Conservation (phyloP, 2,888 invertebrate genomes). For the Diadegma fenestrale region DNA sequence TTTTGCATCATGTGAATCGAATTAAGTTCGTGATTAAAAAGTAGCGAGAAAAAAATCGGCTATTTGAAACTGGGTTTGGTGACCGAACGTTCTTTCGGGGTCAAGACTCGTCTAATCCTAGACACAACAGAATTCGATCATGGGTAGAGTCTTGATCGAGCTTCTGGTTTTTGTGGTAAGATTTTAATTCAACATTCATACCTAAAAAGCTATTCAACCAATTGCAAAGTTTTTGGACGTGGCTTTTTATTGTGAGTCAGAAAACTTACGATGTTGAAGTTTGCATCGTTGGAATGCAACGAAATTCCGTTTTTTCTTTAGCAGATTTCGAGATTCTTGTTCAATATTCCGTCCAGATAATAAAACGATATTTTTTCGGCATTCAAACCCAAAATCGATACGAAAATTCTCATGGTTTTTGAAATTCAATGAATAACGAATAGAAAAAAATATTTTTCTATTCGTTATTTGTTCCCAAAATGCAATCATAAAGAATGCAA, state of each 20-base stretch:
- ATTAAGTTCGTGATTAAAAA: constrained; percentile 14
- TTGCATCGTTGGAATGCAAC: too few relatives aligned
- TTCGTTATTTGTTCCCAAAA: too few relatives aligned
- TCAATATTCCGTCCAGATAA: too few relatives aligned
- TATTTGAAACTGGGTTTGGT: constrained; percentile 10
- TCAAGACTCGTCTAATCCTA: background rate
- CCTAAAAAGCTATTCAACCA: background rate
- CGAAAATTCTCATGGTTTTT: too few relatives aligned
- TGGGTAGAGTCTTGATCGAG: constrained; percentile 49
- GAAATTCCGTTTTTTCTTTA: too few relatives aligned
- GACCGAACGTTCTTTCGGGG: constrained; percentile 8
- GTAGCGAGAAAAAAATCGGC: background rate
- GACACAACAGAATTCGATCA: constrained; percentile 26
- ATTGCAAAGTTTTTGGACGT: background rate
- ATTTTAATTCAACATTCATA: background rate
- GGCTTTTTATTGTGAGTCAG: background rate
- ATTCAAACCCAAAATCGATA: too few relatives aligned
- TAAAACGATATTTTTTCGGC: too few relatives aligned
- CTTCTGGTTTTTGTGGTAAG: constrained; percentile 55
- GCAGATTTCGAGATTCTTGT: too few relatives aligned
- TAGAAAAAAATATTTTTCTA: too few relatives aligned
- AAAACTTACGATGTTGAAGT: too few relatives aligned
- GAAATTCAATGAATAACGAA: too few relatives aligned
- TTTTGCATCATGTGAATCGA: constrained; percentile 46
- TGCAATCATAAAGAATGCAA: too few relatives aligned